These are phyloP conservation scores for Leptopterna dolabrata DNA, from an alignment of 2,888 invertebrate species.

Conservation along the genomic window DNA sequence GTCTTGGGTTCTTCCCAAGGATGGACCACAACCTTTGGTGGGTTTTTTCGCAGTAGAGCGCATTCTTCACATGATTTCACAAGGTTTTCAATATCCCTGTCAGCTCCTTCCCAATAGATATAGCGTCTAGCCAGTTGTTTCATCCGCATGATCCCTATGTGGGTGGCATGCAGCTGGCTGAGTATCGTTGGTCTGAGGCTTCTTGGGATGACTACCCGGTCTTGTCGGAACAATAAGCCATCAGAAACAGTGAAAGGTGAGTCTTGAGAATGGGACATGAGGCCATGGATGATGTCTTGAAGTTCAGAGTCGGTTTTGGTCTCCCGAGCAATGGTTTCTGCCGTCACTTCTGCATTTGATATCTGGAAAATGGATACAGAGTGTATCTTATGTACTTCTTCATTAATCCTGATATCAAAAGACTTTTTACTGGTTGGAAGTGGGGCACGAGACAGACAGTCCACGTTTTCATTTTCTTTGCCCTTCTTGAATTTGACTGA, in stretches of 20 bases:
- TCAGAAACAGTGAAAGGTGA: constrained; percentile 33
- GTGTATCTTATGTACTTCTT: constrained; percentile 25
- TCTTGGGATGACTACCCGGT: constrained; percentile 59
- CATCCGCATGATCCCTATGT: constrained; percentile 10
- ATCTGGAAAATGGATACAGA: constrained; percentile 36
- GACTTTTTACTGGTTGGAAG: neutral
- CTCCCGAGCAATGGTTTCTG: neutral
- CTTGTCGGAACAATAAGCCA: constrained; percentile 51
- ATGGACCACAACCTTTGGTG: too few species aligned
- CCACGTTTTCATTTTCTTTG: neutral
- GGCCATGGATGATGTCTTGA: too few species aligned
- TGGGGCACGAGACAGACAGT: constrained; percentile 53
- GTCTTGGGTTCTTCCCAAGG: too few species aligned
- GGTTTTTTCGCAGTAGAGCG: too few species aligned
- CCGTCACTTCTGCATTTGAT: neutral
- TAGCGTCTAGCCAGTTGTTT: too few species aligned
- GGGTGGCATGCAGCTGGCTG: constrained; percentile 28
- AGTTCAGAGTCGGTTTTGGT: constrained; percentile 41
- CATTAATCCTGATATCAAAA: constrained; percentile 6
- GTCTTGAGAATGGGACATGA: constrained; percentile 14
- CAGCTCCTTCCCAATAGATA: too few species aligned
- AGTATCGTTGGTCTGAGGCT: too few species aligned
- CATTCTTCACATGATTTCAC: too few species aligned
- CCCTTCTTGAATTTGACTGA: neutral
- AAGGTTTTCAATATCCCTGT: too few species aligned